phyloP scores from a whole-genome alignment of 2,888 invertebrate species.

The Thysanoteuthis rhombus region DNA sequence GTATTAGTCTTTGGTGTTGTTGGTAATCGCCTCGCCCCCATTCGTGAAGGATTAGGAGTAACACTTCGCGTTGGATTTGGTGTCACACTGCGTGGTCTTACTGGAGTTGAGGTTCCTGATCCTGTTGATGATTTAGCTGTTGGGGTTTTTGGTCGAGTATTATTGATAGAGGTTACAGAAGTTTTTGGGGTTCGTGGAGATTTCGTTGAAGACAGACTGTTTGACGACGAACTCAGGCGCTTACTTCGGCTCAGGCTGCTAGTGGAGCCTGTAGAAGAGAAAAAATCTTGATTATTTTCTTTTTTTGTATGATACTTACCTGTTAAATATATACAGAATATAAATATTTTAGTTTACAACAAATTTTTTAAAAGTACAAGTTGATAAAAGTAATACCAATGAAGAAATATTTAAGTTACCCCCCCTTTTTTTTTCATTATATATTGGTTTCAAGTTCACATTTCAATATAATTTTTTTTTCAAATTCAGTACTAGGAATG shows the following conservation, averaged over 20 bases:
- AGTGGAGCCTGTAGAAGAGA: slow-evolving; percentile 50
- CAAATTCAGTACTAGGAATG: background rate
- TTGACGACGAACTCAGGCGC: slow-evolving; percentile 56
- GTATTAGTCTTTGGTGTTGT: slow-evolving; percentile 44
- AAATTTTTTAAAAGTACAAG: background rate
- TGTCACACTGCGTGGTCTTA: slow-evolving; percentile 41
- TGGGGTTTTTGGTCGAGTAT: slow-evolving; percentile 49
- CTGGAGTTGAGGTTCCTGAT: slow-evolving; percentile 40
- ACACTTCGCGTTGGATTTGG: slow-evolving; percentile 41
- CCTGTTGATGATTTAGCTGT: slow-evolving; percentile 41
- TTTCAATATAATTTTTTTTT: no score
- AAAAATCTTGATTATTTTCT: background rate
- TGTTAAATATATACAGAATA: background rate
- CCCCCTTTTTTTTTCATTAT: background rate
- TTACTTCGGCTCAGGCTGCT: slow-evolving; percentile 55
- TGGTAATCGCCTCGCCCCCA: slow-evolving; percentile 42
- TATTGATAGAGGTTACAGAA: background rate
- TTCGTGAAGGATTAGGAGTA: slow-evolving; percentile 39
- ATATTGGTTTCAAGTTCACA: background rate
- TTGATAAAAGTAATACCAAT: no score
- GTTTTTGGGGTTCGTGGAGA: slow-evolving; percentile 36
- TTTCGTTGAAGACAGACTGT: slow-evolving; percentile 47
- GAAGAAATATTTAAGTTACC: background rate
- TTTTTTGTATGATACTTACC: background rate
- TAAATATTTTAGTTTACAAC: background rate